These are phyloP conservation scores for Nymphalis polychloros DNA, from an alignment of 2,888 invertebrate species.

Conservation along the genomic window DNA sequence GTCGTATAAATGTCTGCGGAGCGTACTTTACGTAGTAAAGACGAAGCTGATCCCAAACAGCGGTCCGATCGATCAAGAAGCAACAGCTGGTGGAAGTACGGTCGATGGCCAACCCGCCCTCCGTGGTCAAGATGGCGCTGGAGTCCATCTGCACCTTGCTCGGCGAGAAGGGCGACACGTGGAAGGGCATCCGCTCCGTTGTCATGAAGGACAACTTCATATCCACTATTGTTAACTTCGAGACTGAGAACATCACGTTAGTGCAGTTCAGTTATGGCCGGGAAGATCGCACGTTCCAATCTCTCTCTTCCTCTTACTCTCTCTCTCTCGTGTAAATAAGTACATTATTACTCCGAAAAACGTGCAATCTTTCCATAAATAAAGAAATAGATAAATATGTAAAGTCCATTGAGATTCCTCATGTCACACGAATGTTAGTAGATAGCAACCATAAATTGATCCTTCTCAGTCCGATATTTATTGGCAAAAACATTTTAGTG, in stretches of 20 bases:
- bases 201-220: constrained; percentile 98
- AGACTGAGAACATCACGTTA: constrained; percentile 96
- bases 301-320: no score
- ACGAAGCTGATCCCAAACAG: constrained; percentile 71
- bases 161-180: constrained; percentile 94
- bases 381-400: constrained; percentile 20
- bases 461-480: constrained; percentile 61
- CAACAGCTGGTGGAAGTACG: constrained; percentile 97
- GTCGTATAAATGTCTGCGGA: not conserved
- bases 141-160: constrained; percentile 97
- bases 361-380: constrained; percentile 31
- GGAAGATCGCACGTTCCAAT: constrained; percentile 42
- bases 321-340: not conserved
- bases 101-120: constrained; percentile 97
- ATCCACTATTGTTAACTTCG: constrained; percentile 96
- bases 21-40: constrained; percentile 30
- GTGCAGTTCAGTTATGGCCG: constrained; percentile 59
- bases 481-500: constrained; percentile 75
- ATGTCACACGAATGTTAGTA: constrained; percentile 38
- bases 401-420: constrained; percentile 25
- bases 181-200: constrained; percentile 95
- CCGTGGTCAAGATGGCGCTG: constrained; percentile 94
- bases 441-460: constrained; percentile 45
- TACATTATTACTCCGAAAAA: not conserved
- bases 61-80: constrained; percentile 97